phyloP scores from a whole-genome alignment of 2,888 invertebrate genomes.

The Nebria brevicollis region DNA sequence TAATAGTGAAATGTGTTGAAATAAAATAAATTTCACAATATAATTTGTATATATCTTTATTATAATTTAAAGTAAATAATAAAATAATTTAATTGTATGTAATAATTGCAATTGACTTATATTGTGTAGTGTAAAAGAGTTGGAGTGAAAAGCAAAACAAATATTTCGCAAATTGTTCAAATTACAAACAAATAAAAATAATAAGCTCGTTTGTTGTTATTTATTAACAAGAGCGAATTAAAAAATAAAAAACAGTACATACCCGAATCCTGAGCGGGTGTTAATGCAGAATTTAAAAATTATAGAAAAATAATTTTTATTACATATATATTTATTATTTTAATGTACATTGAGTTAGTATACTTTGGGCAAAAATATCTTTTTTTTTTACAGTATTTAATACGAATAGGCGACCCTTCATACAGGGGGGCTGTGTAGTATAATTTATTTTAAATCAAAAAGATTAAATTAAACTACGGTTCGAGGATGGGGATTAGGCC shows the following conservation, averaged over 20 bases:
- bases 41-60: conserved; percentile 44
- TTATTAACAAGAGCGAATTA: conserved; percentile 10
- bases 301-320: conserved; percentile 41
- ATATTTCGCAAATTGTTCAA: too few species aligned
- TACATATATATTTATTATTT: conserved; percentile 48
- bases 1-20: too few species aligned
- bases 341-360: conserved; percentile 55
- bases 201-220: too few species aligned
- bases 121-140: background rate
- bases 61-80: conserved; percentile 46
- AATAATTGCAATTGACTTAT: conserved; percentile 18
- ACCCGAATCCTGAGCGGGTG: conserved; percentile 29
- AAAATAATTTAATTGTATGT: conserved; percentile 45
- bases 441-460: too few species aligned
- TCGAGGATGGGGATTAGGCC: background rate
- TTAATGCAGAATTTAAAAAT: conserved; percentile 26
- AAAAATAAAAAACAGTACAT: conserved; percentile 39
- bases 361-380: conserved; percentile 57
- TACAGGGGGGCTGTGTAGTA: background rate
- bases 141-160: background rate
- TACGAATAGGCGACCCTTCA: conserved; percentile 37
- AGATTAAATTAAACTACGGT: background rate
- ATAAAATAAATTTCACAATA: conserved; percentile 26
- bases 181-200: too few species aligned
- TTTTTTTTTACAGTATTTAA: conserved; percentile 43